These are phyloP conservation scores for Pelobates fuscus DNA, from an alignment of 2,113 vertebrate species.

Conservation along the genomic window DNA sequence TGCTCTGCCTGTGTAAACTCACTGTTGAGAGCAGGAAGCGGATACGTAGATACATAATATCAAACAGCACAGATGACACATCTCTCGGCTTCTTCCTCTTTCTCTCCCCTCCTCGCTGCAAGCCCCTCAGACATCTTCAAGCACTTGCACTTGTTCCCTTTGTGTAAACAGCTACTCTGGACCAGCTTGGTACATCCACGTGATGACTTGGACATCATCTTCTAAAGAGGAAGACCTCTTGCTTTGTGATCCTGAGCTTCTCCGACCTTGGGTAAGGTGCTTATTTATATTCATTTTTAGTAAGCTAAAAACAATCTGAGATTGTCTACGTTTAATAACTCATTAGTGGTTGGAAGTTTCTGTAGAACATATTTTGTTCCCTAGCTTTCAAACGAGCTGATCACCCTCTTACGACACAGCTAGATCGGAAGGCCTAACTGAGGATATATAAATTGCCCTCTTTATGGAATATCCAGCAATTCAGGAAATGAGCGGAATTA, in stretches of 20 bases:
- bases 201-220: background rate
- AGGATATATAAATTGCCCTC: too few relatives aligned
- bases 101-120: conserved; percentile 28
- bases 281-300: background rate
- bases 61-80: conserved; percentile 42
- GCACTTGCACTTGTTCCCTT: conserved; percentile 4
- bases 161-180: background rate
- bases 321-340: too few relatives aligned
- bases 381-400: too few relatives aligned
- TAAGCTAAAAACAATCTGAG: background rate
- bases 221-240: background rate
- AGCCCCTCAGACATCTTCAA: conserved; percentile 25
- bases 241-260: background rate
- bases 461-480: too few relatives aligned
- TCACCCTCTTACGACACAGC: too few relatives aligned
- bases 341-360: too few relatives aligned
- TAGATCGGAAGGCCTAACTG: too few relatives aligned
- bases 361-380: too few relatives aligned
- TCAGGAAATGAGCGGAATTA: too few relatives aligned
- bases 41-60: conserved; percentile 33
- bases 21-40: conserved; percentile 35
- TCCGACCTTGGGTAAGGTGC: background rate
- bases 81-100: conserved; percentile 37
- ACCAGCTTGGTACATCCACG: background rate
- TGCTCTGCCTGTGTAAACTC: too few relatives aligned